Evolutionary conservation across 2,888 invertebrate genomes (phyloP), one percentile per base, ranked within the genome.

Genomic region (Paralinhomoeus sp.): DNA sequence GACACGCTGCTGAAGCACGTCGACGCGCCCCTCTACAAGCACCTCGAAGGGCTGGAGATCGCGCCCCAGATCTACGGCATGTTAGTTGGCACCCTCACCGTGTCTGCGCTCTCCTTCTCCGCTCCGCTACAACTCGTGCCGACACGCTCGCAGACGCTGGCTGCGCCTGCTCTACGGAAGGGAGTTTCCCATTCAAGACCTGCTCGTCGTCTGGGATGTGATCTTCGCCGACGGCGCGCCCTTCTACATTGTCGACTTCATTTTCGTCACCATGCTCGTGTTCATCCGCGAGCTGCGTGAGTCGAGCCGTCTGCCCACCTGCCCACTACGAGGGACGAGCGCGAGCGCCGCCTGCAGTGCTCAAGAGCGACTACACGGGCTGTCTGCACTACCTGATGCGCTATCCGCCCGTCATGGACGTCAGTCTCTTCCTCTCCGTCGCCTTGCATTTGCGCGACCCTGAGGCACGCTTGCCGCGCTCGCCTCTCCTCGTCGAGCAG

Each of bases 61-160:
- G 75, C 78, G n/a, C 72, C 81, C 57, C 79, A 80, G 54, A 70
- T 81, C 34, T 82, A 80, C 62, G 82, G 82, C 60, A 80, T 82
- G 80, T 80, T 63, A 70, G 75, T 69, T 45, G 33, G 38, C n/a
- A n/a, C n/a, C n/a, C n/a, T n/a, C n/a, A n/a, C n/a, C n/a, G n/a
- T n/a, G n/a, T 31, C 15, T 31, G 31, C 15, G 9, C 31, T 15
- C 15, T 12, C 15, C 31, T 12, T 31, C 9, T 7, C 31, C 31
- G 31, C 31, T 12, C 15, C 31, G 31, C 9, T 31, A 31, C 9
- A 15, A 34, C 21, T 27, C 42, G 9, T 35, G n/a, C 46, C 3
- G 37, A 44, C 5, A 27, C 27, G 48, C 36, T 58, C 63, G 37
- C 57, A 81, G 80, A 48, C 78, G 81, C 1, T 82, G 82, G 82